Base-by-base conservation (phyloP, 2,113 vertebrate genomes). In the Collichthys lucidus region DNA sequence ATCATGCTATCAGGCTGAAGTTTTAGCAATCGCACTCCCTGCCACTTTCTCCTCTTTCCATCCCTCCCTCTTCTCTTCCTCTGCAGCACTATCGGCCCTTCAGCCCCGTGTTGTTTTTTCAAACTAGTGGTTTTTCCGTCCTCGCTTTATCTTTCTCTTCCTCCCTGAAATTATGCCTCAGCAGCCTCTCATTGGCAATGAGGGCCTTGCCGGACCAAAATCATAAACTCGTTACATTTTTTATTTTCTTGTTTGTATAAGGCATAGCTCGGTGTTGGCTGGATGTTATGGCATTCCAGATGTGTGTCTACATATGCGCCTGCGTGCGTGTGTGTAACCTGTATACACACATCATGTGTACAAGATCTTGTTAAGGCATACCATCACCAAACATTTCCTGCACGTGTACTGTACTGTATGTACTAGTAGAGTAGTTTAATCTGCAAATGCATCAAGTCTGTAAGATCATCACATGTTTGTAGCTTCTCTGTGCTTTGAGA, bases 161-260 rank as follows among this genome's bases (percentile, higher is more conserved):
- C 56, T 86, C 91, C 86, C 85, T 92, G 47, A 92, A 94, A 94
- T 93, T 89, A 88, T 86, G 74, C 75, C 19, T 40, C 52, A 57
- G 74, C 73, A 83, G 84, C 82, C 86, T 92, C 61, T 94, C 86
- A 92, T 93, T 93, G 72, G 61, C 64, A 49, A n/a, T 16, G 42
- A 76, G 75, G 75, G 60, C 69, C 56, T 56, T 5, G 60, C 61
- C 20, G 29, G 57, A 82, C 83, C 79, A 86, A 90, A 94, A 92
- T 87, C 79, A 85, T 77, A 82, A 91, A 88, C n/a, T 73, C 67
- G 49, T 90, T 87, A 79, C 55, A 74, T 80, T 84, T 88, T 88
- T 78, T 84, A 67, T 87, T 70, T 77, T 62, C 84, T 78, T 84
- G 79, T 86, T 83, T 79, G 52, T 81, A 16, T 65, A 80, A 85